Percentiles rank a stretch among this genome's conserved stretches.
Conservation (phyloP, 1,140 invertebrate species). For the Brachystomella parvula region DNA sequence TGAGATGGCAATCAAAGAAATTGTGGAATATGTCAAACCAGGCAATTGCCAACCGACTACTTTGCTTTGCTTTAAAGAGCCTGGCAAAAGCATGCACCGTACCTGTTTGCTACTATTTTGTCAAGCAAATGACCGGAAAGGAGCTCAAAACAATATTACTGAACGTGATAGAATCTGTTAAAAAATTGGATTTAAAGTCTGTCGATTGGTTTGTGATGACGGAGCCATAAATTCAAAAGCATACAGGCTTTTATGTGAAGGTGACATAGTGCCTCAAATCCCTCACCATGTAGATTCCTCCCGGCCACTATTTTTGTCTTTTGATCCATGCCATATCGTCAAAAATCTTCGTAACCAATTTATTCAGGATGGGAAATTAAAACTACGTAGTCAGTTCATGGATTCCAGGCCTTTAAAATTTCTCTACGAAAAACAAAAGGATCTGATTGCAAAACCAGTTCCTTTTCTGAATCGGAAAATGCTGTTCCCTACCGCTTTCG, state of each 20-base stretch:
- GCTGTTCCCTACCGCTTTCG: not conserved
- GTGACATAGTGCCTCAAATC: not conserved
- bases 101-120: not conserved
- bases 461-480: not conserved
- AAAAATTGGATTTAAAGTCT: not conserved
- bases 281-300: not conserved
- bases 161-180: not conserved
- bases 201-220: not conserved
- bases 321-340: not conserved
- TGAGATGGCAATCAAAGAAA: not conserved
- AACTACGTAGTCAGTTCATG: not conserved
- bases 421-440: not conserved
- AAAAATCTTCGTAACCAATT: not conserved
- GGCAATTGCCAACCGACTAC: not conserved
- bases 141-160: not conserved
- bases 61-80: not conserved
- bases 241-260: not conserved
- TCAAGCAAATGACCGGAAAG: not conserved
- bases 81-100: not conserved
- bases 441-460: not conserved
- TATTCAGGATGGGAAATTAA: not conserved
- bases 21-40: not conserved
- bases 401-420: not conserved
- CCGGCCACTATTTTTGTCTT: not conserved
- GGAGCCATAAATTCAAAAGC: not conserved